A percentile compares a stretch with the other conserved stretches of the same genome.
These are phyloP conservation scores for Tenthredo distinguenda DNA, from an alignment of 2,888 invertebrate species.

Conservation along the genomic window DNA sequence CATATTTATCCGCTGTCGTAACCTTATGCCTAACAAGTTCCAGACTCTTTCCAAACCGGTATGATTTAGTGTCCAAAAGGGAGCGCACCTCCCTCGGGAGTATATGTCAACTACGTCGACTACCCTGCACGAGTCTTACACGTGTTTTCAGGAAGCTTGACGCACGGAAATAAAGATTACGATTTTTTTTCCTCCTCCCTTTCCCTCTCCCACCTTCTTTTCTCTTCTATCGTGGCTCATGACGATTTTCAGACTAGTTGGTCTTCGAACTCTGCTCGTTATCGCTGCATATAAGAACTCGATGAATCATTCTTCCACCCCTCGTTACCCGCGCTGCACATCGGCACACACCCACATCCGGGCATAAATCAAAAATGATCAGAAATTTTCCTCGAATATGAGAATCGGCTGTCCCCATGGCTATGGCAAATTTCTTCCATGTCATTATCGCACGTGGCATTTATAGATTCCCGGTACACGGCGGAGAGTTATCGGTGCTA, in stretches of 20 bases:
- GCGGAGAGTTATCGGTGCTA: not conserved
- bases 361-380: slow-evolving; percentile 6
- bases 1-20: slow-evolving; percentile 31
- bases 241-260: not conserved
- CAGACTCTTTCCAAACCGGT: not conserved
- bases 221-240: not conserved
- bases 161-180: not conserved
- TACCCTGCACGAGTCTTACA: not conserved
- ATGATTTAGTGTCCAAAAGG: slow-evolving; percentile 27
- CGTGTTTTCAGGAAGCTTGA: not conserved
- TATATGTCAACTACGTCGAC: slow-evolving; percentile 24
- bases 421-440: not conserved
- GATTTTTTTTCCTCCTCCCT: not conserved
- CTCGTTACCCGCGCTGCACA: not conserved
- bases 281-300: slow-evolving; percentile 43
- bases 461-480: not conserved
- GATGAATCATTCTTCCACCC: slow-evolving; percentile 3
- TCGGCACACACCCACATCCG: not conserved
- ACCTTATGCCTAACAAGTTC: slow-evolving; percentile 19
- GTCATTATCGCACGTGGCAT: not conserved
- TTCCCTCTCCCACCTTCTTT: not conserved
- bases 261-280: not conserved
- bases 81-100: not conserved
- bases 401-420: not conserved
- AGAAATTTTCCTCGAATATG: not conserved